phyloP scores from a whole-genome alignment of 2,888 invertebrate species.

The Saturnia japonica region DNA sequence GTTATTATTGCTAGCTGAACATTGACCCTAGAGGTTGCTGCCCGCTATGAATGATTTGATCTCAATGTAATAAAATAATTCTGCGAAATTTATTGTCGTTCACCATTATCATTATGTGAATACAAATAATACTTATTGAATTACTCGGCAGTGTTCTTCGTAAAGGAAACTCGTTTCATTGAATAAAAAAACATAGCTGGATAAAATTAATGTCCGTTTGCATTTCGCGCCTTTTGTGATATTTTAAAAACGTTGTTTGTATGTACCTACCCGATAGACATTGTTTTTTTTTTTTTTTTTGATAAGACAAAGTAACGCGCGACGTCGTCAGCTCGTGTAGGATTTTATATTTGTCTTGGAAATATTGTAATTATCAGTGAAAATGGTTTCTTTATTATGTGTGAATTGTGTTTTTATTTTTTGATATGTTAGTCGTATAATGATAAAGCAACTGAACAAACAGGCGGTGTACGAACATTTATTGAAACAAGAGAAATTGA shows the following conservation, averaged over 20 bases:
- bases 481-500: slow-evolving; percentile 55
- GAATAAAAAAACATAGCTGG: slow-evolving; percentile 4
- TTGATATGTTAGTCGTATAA: slow-evolving; percentile 32
- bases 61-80: slow-evolving; percentile 39
- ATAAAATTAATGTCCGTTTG: background rate
- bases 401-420: slow-evolving; percentile 21
- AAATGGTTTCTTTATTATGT: slow-evolving; percentile 13
- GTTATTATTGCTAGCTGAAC: slow-evolving; percentile 34
- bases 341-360: background rate
- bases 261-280: slow-evolving; percentile 22
- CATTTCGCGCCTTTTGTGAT: slow-evolving; percentile 17
- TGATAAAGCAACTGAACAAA: slow-evolving; percentile 69
- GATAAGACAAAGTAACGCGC: slow-evolving; percentile 13
- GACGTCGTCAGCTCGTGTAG: background rate
- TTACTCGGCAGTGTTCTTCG: slow-evolving; percentile 33
- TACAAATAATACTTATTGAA: slow-evolving; percentile 31
- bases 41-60: slow-evolving; percentile 36
- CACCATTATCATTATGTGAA: slow-evolving; percentile 55
- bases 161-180: slow-evolving; percentile 48
- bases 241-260: slow-evolving; percentile 29
- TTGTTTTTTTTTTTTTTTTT: slow-evolving; percentile 28
- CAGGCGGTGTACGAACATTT: slow-evolving; percentile 65
- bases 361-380: slow-evolving; percentile 11
- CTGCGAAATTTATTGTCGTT: slow-evolving; percentile 46
- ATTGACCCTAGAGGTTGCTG: slow-evolving; percentile 42